Evolutionary conservation across 2,888 invertebrate species (phyloP), one percentile per base, ranked within the genome.

Genomic region (Drosophila glabriapex): DNA sequence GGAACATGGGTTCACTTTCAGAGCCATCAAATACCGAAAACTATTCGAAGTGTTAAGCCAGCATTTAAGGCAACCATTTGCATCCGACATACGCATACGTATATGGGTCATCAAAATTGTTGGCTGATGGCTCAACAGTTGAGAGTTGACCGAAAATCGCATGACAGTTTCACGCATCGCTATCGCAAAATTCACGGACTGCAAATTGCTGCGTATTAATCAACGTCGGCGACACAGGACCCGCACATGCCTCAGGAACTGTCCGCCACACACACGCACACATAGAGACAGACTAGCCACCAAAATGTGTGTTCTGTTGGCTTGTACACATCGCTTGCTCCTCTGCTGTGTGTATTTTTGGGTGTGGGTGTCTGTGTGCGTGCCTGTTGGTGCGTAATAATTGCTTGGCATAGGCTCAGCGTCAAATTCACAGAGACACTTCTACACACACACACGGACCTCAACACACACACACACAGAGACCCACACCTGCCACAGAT

Each of bases 311-410:
- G 69, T 71, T 68, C 85, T 80, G 75, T 73, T 50, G 80, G 85
- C 68, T 69, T 70, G 71, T 53, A 61, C 60, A 61, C 37, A 56
- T 54, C 64, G 50, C 33, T 41, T 28, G 12, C 16, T 39, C 25
- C 14, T 35, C 39, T 50, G 31, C 5, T 43, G 25, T n/a, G 59
- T 56, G 29, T 49, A 31, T 58, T 12, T 28, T 28, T 50, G 25
- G 49, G 59, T 39, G 61, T 63, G 60, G 43, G 55, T 28, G 66
- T 70, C 56, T 52, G 63, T 70, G 59, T 52, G 68, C 46, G 58
- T 63, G 81, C 69, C 58, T 62, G 66, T 69, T 84, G 88, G 89
- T 85, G 82, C 90, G 85, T 80, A 85, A 87, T 85, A 87, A 89
- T 89, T 89, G 90, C 78, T 85, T 77, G 71, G 77, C 79, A 82